Percentiles rank a stretch among this genome's conserved stretches.
Conservation (phyloP, 64 coral and sea anemone genomes). For the Stylophora pistillata region DNA sequence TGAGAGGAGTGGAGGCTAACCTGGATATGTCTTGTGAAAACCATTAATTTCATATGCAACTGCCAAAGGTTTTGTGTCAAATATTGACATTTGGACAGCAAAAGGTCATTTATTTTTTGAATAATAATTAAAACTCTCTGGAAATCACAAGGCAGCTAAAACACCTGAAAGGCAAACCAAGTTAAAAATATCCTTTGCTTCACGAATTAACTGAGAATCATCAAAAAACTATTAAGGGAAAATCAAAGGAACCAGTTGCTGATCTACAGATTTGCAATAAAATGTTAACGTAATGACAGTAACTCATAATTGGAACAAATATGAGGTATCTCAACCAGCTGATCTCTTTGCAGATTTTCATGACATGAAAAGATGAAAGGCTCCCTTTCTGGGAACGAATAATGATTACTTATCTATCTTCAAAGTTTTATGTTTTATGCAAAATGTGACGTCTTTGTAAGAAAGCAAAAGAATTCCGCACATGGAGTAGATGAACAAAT, state of each 20-base stretch:
- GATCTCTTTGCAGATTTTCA: constrained; percentile 20
- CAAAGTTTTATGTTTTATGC: constrained; percentile 25
- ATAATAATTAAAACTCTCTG: neutral
- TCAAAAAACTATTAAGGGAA: neutral
- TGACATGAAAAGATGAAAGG: constrained; percentile 21
- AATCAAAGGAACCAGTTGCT: neutral
- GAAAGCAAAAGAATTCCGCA: constrained; percentile 13
- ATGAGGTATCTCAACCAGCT: constrained; percentile 7
- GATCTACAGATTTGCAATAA: neutral
- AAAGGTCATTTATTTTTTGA: constrained; percentile 9
- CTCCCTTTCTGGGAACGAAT: constrained; percentile 2
- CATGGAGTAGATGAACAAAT: neutral
- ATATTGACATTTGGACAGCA: constrained; percentile 20
- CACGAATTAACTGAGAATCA: neutral
- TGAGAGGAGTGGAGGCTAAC: neutral
- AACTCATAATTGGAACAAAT: constrained; percentile 5
- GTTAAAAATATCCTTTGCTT: neutral
- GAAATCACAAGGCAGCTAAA: neutral
- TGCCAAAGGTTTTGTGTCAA: constrained; percentile 6
- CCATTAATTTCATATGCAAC: neutral
- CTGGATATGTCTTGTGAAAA: neutral
- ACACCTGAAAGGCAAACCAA: neutral
- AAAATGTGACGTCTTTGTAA: constrained; percentile 3
- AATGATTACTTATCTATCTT: constrained; percentile 1
- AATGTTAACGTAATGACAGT: constrained; percentile 14